Base-by-base conservation (phyloP, 2,888 invertebrate genomes). In the Hermaeophaga mercurialis region DNA sequence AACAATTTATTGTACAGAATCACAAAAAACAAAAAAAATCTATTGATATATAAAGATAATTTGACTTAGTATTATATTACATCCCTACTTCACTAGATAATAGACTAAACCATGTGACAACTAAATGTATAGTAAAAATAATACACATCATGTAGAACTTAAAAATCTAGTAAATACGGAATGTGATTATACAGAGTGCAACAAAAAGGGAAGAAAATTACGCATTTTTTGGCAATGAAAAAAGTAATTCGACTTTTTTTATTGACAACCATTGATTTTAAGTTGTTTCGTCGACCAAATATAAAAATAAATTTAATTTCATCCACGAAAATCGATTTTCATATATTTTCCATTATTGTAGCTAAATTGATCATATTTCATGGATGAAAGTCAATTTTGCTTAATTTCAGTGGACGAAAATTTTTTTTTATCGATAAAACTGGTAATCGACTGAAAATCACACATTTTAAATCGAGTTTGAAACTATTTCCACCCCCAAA, bases 1-100 rank as follows among this genome's bases (percentile, higher is more conserved):
- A 59, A 61, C 58, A 65, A 59, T 68, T 68, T 66, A 68, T 68
- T 66, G 54, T 68, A 68, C 65, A 66, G 59, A 66, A 68, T 66
- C 66, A 66, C 68, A 66, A 67, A 65, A n/a, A 65, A 66, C 57
- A 62, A 57, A 65, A 53, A 45, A 33, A 26, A 22, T 43, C 36
- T 34, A 43, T 24, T 28, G 19, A 26, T 43, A 52, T 24, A 52
- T 44, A 34, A 22, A 48, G 15, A 48, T 48, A 38, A 48, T n/a
- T 15, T 44, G 22, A 43, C 41, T 50, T 28, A 41, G 31, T 50
- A n/a, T n/a, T n/a, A 50, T 50, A 50, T 50, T 50, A 50, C 52
- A 52, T 44, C 8, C 34, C 22, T 43, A 52, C 12, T 14, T 39
- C 19, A 28, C 19, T 50, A 50, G 19, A 50, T 50, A 50, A n/a